Conservation (phyloP, 2,797 vertebrate species). For the Graptemys geographica region DNA sequence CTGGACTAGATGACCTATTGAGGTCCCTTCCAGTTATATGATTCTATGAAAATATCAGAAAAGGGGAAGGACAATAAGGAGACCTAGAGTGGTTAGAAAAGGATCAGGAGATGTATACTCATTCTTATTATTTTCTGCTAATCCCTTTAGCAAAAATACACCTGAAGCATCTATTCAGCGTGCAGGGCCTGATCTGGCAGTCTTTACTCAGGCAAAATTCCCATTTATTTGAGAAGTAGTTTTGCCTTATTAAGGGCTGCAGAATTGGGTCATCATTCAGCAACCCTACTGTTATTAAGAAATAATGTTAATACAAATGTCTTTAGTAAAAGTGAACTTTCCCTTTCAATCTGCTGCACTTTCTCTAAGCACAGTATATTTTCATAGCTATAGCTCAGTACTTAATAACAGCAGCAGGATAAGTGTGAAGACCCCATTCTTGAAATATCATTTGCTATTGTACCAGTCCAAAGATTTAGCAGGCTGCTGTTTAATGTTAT, state of each 20-base stretch:
- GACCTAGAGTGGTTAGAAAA: background rate
- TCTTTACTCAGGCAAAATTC: background rate
- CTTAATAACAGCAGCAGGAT: background rate
- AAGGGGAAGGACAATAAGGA: background rate
- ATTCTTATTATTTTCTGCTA: background rate
- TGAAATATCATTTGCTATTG: accelerated
- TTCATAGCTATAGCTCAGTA: background rate
- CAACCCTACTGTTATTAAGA: too few species aligned
- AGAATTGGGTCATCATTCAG: background rate
- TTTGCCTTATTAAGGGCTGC: background rate
- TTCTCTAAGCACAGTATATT: background rate
- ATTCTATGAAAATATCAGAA: background rate
- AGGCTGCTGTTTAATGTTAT: background rate
- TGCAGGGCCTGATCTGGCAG: background rate
- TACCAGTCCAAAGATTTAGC: background rate
- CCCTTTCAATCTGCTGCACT: background rate
- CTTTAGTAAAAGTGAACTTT: background rate
- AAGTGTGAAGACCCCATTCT: background rate
- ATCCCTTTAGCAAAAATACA: background rate
- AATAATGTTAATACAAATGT: too few species aligned
- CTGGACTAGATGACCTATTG: too few species aligned
- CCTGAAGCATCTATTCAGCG: background rate
- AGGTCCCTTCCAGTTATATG: too few species aligned
- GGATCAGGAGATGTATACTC: background rate
- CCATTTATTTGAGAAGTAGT: background rate